Percentiles rank a stretch among this genome's conserved stretches.
These are phyloP conservation scores for Pholis gunnellus DNA, from an alignment of 2,113 vertebrate species.

Conservation along the genomic window DNA sequence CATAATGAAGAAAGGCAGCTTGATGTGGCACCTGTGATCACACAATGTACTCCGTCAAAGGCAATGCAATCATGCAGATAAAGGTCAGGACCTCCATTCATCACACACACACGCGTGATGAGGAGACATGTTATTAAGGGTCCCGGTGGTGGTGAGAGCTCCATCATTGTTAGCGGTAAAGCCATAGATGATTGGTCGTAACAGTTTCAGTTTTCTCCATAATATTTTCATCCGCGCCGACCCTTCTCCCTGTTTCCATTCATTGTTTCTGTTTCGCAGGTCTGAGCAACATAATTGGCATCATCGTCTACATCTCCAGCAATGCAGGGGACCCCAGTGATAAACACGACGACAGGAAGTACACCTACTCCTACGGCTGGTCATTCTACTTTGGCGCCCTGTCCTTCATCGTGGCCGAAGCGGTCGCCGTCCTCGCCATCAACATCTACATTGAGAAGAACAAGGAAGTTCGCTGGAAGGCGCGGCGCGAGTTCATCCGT, in stretches of 20 bases:
- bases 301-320: conserved; percentile 99
- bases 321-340: conserved; percentile 96
- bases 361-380: conserved; percentile 97
- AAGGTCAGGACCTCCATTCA: conserved; percentile 23
- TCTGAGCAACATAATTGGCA: conserved; percentile 98
- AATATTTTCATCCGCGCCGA: not conserved
- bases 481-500: conserved; percentile 91
- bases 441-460: conserved; percentile 99
- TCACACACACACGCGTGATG: conserved; percentile 15
- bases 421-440: conserved; percentile 95
- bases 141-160: not conserved
- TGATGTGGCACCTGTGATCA: conserved; percentile 19
- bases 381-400: conserved; percentile 98
- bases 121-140: not conserved
- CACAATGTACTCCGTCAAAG: conserved; percentile 12
- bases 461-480: conserved; percentile 93
- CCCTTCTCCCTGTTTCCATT: not conserved
- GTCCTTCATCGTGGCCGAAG: conserved; percentile 97
- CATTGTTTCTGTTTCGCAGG: conserved; percentile 80
- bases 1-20: conserved; percentile 25
- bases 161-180: not conserved
- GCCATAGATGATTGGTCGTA: not conserved
- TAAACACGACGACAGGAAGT: conserved; percentile 97
- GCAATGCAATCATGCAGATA: conserved; percentile 28
- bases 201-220: not conserved